Percentiles rank a stretch among this genome's conserved stretches.
Evolutionary conservation across 2,888 invertebrate genomes (phyloP).

Genomic region (Himalopsyche tibetana): DNA sequence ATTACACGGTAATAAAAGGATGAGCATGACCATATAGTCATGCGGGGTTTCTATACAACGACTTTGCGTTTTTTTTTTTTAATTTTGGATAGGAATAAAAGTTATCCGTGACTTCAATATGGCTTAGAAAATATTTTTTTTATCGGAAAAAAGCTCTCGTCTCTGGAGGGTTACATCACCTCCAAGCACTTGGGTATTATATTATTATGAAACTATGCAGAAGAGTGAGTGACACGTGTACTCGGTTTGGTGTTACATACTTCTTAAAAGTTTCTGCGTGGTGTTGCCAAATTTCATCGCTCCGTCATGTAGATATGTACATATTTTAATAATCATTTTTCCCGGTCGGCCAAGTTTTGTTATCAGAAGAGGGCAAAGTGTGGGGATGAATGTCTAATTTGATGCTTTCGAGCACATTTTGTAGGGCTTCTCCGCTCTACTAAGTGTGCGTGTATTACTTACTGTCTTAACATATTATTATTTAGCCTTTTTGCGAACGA

Average conservation of each 20-base stretch:
- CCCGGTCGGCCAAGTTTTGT: not conserved
- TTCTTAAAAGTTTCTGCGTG: not conserved
- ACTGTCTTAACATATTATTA: not conserved
- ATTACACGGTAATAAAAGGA: too few relatives aligned
- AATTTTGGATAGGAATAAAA: too few relatives aligned
- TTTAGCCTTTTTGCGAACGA: slow-evolving; percentile 5
- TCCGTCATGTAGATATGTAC: not conserved
- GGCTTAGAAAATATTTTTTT: too few relatives aligned
- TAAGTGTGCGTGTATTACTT: not conserved
- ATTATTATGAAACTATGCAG: too few relatives aligned
- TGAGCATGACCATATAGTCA: too few relatives aligned
- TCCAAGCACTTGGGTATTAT: too few relatives aligned
- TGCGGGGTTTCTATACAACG: too few relatives aligned
- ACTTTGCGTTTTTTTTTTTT: too few relatives aligned
- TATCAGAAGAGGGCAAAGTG: slow-evolving; percentile 11
- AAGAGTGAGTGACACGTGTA: not conserved
- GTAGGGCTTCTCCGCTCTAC: not conserved
- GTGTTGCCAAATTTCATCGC: not conserved
- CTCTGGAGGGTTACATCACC: too few relatives aligned
- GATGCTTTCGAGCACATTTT: slow-evolving; percentile 8
- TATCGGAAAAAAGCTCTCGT: too few relatives aligned
- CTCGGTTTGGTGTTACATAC: not conserved
- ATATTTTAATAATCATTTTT: not conserved
- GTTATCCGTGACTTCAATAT: too few relatives aligned
- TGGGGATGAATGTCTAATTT: slow-evolving; percentile 16